Conservation (phyloP, 2,113 vertebrate genomes). For the Chaetura pelagica region DNA sequence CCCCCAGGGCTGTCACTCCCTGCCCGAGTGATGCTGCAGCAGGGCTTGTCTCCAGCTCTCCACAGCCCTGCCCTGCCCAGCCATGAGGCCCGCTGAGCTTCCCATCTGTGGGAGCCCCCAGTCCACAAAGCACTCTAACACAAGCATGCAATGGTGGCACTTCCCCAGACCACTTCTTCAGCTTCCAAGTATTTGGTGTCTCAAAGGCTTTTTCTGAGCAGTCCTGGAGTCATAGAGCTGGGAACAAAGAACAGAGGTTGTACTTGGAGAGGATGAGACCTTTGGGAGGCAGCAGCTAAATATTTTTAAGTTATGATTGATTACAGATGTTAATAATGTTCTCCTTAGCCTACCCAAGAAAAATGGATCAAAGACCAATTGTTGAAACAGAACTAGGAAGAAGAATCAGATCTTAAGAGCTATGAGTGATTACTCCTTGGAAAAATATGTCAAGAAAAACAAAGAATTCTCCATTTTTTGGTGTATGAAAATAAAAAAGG, state of each 20-base stretch:
- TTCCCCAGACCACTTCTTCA: background rate
- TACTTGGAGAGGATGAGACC: slow-evolving; percentile 3
- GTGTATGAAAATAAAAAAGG: background rate
- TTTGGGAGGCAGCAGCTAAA: background rate
- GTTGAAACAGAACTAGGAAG: background rate
- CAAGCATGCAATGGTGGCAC: background rate
- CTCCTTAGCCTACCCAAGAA: background rate
- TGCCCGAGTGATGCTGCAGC: background rate
- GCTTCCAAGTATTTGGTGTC: background rate
- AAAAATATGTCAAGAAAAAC: background rate
- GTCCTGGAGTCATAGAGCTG: background rate
- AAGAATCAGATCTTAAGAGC: background rate
- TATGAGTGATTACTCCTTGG: background rate
- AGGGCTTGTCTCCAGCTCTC: background rate
- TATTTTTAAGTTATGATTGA: slow-evolving; percentile 34
- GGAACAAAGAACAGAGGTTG: slow-evolving; percentile 21
- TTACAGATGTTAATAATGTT: slow-evolving; percentile 5
- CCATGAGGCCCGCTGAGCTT: accelerated
- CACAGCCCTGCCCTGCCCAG: background rate
- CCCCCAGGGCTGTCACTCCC: too few species aligned
- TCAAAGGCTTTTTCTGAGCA: background rate
- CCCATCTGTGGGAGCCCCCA: background rate
- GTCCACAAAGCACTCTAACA: too few species aligned
- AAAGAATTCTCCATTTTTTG: background rate
- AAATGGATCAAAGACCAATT: background rate